These are phyloP conservation scores for Drosophila lutescens DNA, from an alignment of 2,888 invertebrate genomes.

Conservation along the genomic window DNA sequence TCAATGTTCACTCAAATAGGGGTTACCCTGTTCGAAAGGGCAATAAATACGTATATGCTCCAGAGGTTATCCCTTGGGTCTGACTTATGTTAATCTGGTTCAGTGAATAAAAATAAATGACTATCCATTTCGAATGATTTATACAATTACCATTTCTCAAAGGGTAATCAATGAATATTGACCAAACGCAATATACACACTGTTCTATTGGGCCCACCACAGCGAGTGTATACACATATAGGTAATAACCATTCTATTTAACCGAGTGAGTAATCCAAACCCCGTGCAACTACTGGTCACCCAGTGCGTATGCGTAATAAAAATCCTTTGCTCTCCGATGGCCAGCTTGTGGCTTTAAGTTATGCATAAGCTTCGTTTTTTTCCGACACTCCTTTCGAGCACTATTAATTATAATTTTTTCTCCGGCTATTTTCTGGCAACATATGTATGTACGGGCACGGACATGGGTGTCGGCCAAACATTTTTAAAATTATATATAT, in stretches of 20 bases:
- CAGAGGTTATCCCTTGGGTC: not conserved
- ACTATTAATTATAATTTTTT: constrained; percentile 59
- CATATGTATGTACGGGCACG: constrained; percentile 46
- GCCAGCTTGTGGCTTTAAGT: constrained; percentile 14
- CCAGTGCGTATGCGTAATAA: constrained; percentile 52
- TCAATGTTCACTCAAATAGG: not conserved
- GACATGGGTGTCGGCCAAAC: constrained; percentile 31
- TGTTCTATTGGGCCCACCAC: not conserved
- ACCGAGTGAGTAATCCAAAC: not conserved
- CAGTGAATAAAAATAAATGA: constrained; percentile 1
- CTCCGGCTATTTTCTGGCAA: constrained; percentile 38
- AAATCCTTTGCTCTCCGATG: not conserved
- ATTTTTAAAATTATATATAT: constrained; percentile 51
- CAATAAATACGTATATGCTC: constrained; percentile 13
- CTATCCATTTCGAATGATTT: constrained; percentile 1
- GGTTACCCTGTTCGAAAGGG: constrained; percentile 31
- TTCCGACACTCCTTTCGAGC: constrained; percentile 28
- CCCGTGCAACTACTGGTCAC: not conserved
- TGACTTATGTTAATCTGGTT: not conserved
- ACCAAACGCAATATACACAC: not conserved
- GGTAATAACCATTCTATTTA: not conserved
- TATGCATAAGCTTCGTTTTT: constrained; percentile 14
- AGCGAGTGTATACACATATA: not conserved
- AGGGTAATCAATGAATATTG: not conserved
- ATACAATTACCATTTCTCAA: not conserved